phyloP scores from a whole-genome alignment of 2,113 vertebrate genomes.

The Heterotis niloticus region DNA sequence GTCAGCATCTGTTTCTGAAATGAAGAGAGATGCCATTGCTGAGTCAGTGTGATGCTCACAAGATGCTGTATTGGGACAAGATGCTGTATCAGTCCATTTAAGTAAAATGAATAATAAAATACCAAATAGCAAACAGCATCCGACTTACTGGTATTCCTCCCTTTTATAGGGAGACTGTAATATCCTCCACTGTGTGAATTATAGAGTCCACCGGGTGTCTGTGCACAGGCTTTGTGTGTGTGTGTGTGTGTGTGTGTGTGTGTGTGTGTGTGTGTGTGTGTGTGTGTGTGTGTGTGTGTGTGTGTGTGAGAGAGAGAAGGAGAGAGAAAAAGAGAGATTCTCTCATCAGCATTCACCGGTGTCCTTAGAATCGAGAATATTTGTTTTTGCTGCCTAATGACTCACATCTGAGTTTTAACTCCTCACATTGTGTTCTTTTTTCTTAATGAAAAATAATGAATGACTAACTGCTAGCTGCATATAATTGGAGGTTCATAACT shows the following conservation, averaged over 20 bases:
- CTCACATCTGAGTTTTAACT: neutral
- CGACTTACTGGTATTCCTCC: neutral
- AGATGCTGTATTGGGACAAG: neutral
- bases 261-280: slow-evolving; percentile 4
- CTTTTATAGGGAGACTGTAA: neutral
- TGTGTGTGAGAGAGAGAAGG: neutral
- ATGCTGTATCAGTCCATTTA: neutral
- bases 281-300: neutral
- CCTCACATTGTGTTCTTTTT: slow-evolving; percentile 2
- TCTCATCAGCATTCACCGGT: neutral
- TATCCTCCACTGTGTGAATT: neutral
- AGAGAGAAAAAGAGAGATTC: no score
- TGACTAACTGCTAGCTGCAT: neutral
- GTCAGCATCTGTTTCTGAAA: neutral
- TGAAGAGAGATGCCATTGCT: neutral
- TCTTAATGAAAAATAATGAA: neutral
- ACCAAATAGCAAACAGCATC: neutral
- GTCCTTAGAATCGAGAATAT: neutral
- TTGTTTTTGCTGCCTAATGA: neutral
- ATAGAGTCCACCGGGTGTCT: slow-evolving; percentile 3
- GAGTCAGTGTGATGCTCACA: neutral
- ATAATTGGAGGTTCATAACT: neutral
- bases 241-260: neutral
- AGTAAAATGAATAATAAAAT: slow-evolving; percentile 18
- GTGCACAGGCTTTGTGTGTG: neutral